Base-by-base conservation (phyloP, 2,888 invertebrate species). In the Phengaris alcon region DNA sequence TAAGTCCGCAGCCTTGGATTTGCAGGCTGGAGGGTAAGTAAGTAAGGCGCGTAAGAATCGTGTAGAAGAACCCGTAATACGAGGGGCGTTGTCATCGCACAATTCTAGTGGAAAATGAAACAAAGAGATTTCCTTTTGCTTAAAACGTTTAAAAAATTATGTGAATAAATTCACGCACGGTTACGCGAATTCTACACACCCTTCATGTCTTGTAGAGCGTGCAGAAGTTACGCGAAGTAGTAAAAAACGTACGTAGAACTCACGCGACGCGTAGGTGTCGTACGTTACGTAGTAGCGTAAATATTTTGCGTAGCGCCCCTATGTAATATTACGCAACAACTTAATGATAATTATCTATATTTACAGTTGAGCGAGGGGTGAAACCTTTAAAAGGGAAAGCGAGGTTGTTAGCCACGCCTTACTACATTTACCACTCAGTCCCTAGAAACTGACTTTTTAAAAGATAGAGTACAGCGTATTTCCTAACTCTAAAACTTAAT, bases 341-440 rank as follows among this genome's bases (percentile, higher is more conserved):
- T 44, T 64, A 64, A 64, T 64, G 64, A 64, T 64, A 64, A 64
- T 64, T 44, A 64, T 64, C 64, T 64, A 64, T 64, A 64, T 64
- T 64, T 35, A 64, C 64, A 6, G 64, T 64, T 7, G 64, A 64
- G 64, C 9, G 13, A 64, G 64, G 64, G 64, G 64, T 64, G 64
- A 44, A 64, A 64, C 35, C 35, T 44, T 64, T 64, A 64, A 64
- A 64, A 64, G 64, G 64, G 64, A 64, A 64, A 64, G 64, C 64
- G 35, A 6, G 44, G 64, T 13, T 64, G 64, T 64, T 64, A 13
- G 64, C 64, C 64, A 35, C 64, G 64, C 64, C 64, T 64, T 64
- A 13, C 15, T n/a, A n/a, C 55, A 55, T 55, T n/a, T 64, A 64
- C 15, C 15, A 64, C 12, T 52, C 7, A 44, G 35, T 64, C 35